phyloP scores from a whole-genome alignment of 2,888 invertebrate genomes.

The Drosophila setosimentum region DNA sequence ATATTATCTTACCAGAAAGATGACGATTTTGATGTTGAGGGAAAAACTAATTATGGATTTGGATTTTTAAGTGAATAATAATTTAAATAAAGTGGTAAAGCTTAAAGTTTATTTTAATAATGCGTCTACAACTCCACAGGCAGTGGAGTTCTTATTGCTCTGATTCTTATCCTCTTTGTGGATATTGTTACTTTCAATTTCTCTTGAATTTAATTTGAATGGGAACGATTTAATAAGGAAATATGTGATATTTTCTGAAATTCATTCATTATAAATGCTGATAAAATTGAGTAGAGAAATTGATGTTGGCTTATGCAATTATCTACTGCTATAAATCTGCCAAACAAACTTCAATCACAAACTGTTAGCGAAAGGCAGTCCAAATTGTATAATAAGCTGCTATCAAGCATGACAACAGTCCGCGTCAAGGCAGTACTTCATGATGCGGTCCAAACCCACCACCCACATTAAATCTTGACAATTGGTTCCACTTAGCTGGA shows the following conservation, averaged over 20 bases:
- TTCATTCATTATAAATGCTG: not conserved
- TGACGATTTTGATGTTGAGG: not conserved
- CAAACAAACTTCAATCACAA: not conserved
- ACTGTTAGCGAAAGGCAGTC: not conserved
- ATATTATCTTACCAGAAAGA: not conserved
- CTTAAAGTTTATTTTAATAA: not conserved
- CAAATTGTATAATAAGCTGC: not conserved
- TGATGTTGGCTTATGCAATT: not conserved
- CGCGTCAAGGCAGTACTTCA: not conserved
- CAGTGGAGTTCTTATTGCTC: too few relatives aligned
- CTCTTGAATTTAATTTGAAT: not conserved
- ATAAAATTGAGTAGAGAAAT: not conserved
- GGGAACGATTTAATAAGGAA: not conserved
- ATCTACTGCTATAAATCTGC: not conserved
- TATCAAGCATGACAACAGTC: not conserved
- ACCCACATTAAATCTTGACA: constrained; percentile 17
- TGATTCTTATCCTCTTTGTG: not conserved
- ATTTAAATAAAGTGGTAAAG: not conserved
- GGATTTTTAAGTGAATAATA: too few relatives aligned
- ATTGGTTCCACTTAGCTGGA: constrained; percentile 49
- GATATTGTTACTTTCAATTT: not conserved
- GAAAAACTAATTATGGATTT: not conserved
- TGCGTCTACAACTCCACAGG: too few relatives aligned
- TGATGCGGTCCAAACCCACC: not conserved
- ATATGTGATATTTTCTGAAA: not conserved